Percentiles rank a stretch among this genome's conserved stretches.
Evolutionary conservation across 2,888 invertebrate genomes (phyloP).

Genomic region (Cartodere bifasciata): DNA sequence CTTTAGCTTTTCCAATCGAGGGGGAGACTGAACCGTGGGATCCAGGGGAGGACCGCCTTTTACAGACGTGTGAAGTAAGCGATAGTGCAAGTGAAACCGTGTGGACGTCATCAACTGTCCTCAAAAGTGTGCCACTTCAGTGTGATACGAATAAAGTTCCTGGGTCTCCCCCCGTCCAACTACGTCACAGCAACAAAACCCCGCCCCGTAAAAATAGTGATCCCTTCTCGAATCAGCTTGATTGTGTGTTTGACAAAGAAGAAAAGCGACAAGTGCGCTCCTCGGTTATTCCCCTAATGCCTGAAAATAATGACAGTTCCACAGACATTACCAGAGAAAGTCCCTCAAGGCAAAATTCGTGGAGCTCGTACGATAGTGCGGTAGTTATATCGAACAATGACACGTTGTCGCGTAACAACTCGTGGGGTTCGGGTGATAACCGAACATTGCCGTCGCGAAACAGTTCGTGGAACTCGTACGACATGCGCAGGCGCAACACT

Average conservation of each 20-base stretch:
- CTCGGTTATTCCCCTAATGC: conserved; percentile 31
- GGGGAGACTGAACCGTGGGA: conserved; percentile 58
- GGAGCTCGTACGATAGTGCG: conserved; percentile 67
- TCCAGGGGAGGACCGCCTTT: conserved; percentile 42
- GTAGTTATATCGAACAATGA: conserved; percentile 51
- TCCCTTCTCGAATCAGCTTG: conserved; percentile 56
- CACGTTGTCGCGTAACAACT: conserved; percentile 59
- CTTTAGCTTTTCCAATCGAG: too few species aligned
- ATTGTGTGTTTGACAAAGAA: conserved; percentile 58
- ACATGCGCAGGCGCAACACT: conserved; percentile 38
- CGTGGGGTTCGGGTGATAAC: conserved; percentile 70
- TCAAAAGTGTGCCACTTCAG: conserved; percentile 25
- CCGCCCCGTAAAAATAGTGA: conserved; percentile 40
- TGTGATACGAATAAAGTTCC: conserved; percentile 27
- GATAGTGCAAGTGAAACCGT: conserved; percentile 29
- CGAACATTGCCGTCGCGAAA: conserved; percentile 51
- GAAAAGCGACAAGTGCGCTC: conserved; percentile 38
- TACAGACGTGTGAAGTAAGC: conserved; percentile 31
- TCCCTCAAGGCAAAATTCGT: conserved; percentile 60
- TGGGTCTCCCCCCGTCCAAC: conserved; percentile 18
- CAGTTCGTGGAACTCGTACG: conserved; percentile 61
- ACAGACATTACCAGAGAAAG: conserved; percentile 33
- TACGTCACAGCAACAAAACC: background rate
- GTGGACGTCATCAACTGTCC: conserved; percentile 36
- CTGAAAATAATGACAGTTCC: conserved; percentile 21